These are phyloP conservation scores for Tipula lateralis DNA, from an alignment of 2,888 invertebrate genomes.

Conservation along the genomic window DNA sequence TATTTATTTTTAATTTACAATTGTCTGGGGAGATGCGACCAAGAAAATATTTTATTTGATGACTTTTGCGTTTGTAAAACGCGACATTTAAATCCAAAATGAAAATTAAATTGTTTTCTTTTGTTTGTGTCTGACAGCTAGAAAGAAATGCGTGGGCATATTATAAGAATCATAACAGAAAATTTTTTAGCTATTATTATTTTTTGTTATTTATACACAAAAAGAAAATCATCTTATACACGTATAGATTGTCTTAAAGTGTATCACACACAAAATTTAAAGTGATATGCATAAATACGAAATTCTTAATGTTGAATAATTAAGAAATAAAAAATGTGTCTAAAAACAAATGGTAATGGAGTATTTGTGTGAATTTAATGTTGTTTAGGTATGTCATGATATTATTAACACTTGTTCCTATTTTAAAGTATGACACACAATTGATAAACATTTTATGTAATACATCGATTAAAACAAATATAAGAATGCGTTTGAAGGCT, in stretches of 20 bases:
- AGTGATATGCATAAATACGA: background rate
- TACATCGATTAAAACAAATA: background rate
- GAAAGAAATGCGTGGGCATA: background rate
- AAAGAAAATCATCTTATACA: background rate
- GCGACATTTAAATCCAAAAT: background rate
- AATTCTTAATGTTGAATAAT: background rate
- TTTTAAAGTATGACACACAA: background rate
- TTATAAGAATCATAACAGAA: background rate
- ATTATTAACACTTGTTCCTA: background rate
- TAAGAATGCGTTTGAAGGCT: no score
- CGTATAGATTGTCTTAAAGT: background rate
- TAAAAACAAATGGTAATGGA: background rate
- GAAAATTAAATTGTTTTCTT: background rate
- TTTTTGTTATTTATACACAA: background rate
- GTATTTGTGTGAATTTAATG: background rate
- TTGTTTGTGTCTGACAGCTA: background rate
- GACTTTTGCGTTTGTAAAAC: background rate
- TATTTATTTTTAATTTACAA: background rate
- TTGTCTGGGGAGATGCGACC: background rate
- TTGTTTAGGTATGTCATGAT: background rate
- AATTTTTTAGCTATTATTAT: background rate
- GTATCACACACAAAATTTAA: background rate
- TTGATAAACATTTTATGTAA: no score
- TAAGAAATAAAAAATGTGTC: background rate
- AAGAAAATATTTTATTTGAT: background rate